phyloP scores from a whole-genome alignment of 2,888 invertebrate genomes.

The Maniola hyperantus region DNA sequence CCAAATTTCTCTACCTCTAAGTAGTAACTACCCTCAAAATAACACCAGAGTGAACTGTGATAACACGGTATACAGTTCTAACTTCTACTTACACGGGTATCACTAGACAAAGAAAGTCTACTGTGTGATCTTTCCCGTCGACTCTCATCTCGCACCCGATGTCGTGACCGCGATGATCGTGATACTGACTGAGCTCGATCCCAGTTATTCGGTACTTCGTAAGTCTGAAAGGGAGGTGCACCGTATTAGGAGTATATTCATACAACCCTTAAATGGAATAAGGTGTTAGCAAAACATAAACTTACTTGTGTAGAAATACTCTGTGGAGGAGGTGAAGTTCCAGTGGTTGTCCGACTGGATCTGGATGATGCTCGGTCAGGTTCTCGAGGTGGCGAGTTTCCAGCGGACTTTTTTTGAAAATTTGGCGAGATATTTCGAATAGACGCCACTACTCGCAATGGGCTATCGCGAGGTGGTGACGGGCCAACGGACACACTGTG shows the following conservation, averaged over 20 bases:
- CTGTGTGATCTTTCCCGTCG: constrained; percentile 84
- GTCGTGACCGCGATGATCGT: constrained; percentile 64
- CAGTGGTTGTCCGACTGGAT: constrained; percentile 81
- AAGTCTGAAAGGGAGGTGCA: constrained; percentile 59
- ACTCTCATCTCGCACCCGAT: constrained; percentile 63
- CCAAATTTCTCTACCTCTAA: neutral
- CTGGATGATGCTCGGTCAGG: constrained; percentile 50
- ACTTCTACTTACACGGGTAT: constrained; percentile 82
- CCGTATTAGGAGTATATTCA: neutral
- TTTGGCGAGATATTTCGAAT: constrained; percentile 36
- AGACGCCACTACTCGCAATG: constrained; percentile 36
- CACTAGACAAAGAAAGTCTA: constrained; percentile 85
- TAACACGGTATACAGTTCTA: neutral
- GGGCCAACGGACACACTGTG: constrained; percentile 69
- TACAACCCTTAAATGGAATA: neutral
- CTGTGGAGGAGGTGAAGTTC: constrained; percentile 94
- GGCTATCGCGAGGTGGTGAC: constrained; percentile 63
- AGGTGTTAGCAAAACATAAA: neutral
- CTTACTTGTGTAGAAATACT: constrained; percentile 92
- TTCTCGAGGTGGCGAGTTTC: constrained; percentile 74
- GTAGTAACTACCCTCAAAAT: neutral
- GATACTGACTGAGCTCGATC: constrained; percentile 61
- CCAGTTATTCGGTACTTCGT: constrained; percentile 69
- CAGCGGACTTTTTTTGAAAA: constrained; percentile 73
- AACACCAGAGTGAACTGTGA: too few species aligned